phyloP scores from a whole-genome alignment of 1,140 invertebrate species.

The Papilio helenus region DNA sequence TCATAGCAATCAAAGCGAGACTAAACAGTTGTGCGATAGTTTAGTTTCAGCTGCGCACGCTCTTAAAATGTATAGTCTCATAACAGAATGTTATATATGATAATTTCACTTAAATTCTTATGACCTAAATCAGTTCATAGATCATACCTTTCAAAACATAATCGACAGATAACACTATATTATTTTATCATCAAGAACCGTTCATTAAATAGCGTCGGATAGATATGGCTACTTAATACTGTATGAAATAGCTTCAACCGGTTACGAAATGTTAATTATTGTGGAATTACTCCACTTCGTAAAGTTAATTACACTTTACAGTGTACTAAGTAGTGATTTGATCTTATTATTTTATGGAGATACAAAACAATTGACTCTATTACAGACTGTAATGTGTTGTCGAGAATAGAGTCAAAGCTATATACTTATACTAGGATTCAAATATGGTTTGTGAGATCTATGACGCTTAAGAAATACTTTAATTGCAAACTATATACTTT shows the following conservation, averaged over 20 bases:
- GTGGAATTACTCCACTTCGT: not conserved
- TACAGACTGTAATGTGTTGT: not conserved
- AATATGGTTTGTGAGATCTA: not conserved
- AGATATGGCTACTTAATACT: conserved; percentile 5
- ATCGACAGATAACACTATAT: conserved; percentile 12
- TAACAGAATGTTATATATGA: not conserved
- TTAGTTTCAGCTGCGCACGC: too few species aligned
- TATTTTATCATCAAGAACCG: conserved; percentile 31
- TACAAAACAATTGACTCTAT: not conserved
- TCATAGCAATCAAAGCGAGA: too few species aligned
- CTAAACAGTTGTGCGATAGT: not conserved
- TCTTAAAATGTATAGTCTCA: too few species aligned
- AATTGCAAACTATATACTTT: not conserved
- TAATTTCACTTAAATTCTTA: not conserved
- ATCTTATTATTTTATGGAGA: not conserved
- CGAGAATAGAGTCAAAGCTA: not conserved
- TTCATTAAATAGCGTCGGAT: conserved; percentile 27
- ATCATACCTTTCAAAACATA: conserved; percentile 28
- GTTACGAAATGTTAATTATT: conserved; percentile 32
- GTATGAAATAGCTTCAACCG: conserved; percentile 28
- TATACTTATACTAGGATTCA: too few species aligned
- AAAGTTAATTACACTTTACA: conserved; percentile 1
- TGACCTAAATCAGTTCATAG: not conserved
- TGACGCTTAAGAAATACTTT: not conserved
- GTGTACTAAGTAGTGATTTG: not conserved